Base-by-base conservation (phyloP, 2,113 vertebrate genomes). In the Xyliphius kryptos region DNA sequence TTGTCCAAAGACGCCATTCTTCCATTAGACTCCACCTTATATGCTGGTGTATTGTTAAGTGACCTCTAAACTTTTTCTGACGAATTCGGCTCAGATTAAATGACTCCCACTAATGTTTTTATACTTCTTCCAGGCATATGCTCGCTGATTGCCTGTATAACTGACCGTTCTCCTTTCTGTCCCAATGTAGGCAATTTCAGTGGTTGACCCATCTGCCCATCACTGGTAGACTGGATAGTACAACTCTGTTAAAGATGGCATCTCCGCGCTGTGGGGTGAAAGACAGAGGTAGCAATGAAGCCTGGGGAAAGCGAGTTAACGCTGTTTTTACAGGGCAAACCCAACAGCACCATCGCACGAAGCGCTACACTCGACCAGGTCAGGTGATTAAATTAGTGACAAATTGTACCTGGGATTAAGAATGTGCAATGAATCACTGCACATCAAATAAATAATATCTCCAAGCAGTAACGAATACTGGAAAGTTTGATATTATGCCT, bases 211-310 rank as follows among this genome's bases (percentile, higher is more conserved):
- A 86, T 47, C 85, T 98, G 55, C 89, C 89, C 0, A 50, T 83
- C 83, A 95, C 89, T 0, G 95, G 95, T 0, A 11, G 76, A 40
- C 80, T 97, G 55, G 92, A 98, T 55, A 49, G 73, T 0, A 75
- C 75, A 79, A 97, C 94, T 0, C 70, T 95, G 64, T 85, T 3
- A 50, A 92, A 89, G 85, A 98, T 98, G 95, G 71, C 71, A 0
- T 81, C 67, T 55, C 92, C 94, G 0, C 86, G 94, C 19, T 98
- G 95, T 0, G 93, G 95, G 4, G 90, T 92, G 0, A 80, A 81
- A 0, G 94, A 97, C 0, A 65, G 83, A 7, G 74, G 82, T 53
- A 80, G 87, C 65, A 82, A 77, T 0, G 5, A 52, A 1, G 63
- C 78, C 11, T 83, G 90, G 89, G 41, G 77, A 0, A 65, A 56